Evolutionary conservation across 2,797 vertebrate species (phyloP).

Genomic region (Phataginus tetradactyla): DNA sequence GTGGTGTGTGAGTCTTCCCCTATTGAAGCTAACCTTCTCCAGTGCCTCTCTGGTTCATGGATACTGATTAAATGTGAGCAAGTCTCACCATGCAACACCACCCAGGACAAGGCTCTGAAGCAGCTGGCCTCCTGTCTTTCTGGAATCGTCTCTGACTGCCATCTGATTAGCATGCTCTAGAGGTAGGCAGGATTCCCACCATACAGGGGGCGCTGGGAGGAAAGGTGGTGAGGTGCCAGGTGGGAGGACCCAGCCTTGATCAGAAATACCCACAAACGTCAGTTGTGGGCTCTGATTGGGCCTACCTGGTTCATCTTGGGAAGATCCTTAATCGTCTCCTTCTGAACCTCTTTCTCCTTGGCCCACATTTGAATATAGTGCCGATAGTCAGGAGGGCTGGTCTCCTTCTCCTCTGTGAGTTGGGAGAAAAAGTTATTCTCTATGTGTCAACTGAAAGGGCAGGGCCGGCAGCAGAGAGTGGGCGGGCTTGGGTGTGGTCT

Average conservation of each 20-base stretch:
- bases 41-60: not conserved
- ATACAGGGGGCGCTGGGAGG: not conserved
- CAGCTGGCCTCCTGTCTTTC: not conserved
- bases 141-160: not conserved
- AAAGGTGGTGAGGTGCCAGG: not conserved
- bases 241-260: not conserved
- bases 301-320: slow-evolving; percentile 98
- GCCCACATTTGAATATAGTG: slow-evolving; percentile 98
- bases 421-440: slow-evolving; percentile 47
- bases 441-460: not conserved
- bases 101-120: not conserved
- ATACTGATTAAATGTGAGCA: not conserved
- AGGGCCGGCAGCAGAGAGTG: not conserved
- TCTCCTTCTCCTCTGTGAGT: slow-evolving; percentile 90
- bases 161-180: not conserved
- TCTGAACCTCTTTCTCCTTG: slow-evolving; percentile 93
- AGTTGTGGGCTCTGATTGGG: not conserved
- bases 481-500: not conserved
- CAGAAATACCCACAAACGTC: not conserved
- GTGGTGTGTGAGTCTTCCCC: not conserved
- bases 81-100: not conserved
- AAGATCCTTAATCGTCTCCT: slow-evolving; percentile 96
- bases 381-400: slow-evolving; percentile 93
- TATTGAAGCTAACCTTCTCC: not conserved
- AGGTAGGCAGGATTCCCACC: not conserved